Evolutionary conservation across 2,888 invertebrate species (phyloP), one percentile per base, ranked within the genome.

Genomic region (Microctonus aethiopoides): DNA sequence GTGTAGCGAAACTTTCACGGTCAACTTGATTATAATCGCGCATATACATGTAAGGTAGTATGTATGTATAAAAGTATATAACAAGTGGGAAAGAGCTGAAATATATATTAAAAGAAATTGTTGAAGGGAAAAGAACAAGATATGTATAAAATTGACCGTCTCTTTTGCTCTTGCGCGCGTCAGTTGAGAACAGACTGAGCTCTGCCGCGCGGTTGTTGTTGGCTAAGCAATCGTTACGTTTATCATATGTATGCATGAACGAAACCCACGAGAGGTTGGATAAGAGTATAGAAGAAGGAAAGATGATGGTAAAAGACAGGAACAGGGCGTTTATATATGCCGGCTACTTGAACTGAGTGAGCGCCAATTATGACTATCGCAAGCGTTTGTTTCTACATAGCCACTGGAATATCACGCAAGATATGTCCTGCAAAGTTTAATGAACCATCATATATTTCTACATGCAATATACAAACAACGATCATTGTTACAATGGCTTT

Each of bases 1-100:
- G 84, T 82, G 82, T 84, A 83, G 82, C 82, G 80, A 81, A 82
- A 84, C 81, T 82, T 84, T 83, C 82, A 84, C 83, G 82, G 80
- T 77, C 77, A 76, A 76, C 75, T 76, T 74, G 74, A 74, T 76
- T 76, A 74, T 76, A 74, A 76, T 76, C 71, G 75, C 65, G 70
- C 65, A 26, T 59, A 34, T 46, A 67, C 39, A 59, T 67, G 41
- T 41, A n/a, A n/a, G n/a, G n/a, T n/a, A n/a, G n/a, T n/a, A n/a
- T n/a, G n/a, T n/a, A n/a, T n/a, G n/a, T n/a, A n/a, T n/a, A n/a
- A 3, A 6, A 6, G n/a, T 41, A 41, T 41, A 6, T 41, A 22
- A 46, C 64, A 64, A 64, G 64, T 39, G 41, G 56, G n/a, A 46
- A 63, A 39, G 62, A 52, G 63, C 59, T 29, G 29, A 29, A 7